These are phyloP conservation scores for Agonopterix subpropinquella DNA, from an alignment of 2,888 invertebrate species.

Conservation along the genomic window DNA sequence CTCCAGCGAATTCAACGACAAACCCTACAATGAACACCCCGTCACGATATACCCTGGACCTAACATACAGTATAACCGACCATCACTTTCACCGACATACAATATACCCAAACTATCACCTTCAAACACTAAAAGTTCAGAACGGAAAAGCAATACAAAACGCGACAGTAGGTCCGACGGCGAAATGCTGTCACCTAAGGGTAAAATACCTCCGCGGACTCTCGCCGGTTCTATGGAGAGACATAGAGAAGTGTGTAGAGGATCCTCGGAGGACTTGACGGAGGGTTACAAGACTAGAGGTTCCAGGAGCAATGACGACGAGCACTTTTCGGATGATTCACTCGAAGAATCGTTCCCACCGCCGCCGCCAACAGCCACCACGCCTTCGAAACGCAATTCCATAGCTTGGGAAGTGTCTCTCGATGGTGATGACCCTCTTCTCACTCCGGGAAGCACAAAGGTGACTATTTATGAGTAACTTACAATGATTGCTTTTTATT, in stretches of 20 bases:
- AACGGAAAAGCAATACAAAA: constrained; percentile 45
- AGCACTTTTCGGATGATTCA: constrained; percentile 89
- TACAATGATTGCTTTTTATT: too few relatives aligned
- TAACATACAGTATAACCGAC: constrained; percentile 54
- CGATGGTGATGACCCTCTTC: constrained; percentile 80
- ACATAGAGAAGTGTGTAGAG: constrained; percentile 86
- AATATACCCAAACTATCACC: constrained; percentile 56
- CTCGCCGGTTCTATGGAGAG: constrained; percentile 83
- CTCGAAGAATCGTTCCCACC: constrained; percentile 85
- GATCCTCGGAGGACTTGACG: constrained; percentile 68
- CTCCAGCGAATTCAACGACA: constrained; percentile 66
- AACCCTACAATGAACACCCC: constrained; percentile 78
- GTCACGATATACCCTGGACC: constrained; percentile 80
- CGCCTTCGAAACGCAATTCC: constrained; percentile 84
- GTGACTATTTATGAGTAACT: constrained; percentile 36
- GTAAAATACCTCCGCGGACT: constrained; percentile 81
- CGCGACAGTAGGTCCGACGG: constrained; percentile 60
- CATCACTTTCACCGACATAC: constrained; percentile 60
- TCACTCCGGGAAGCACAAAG: constrained; percentile 82
- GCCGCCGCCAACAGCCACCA: constrained; percentile 71
- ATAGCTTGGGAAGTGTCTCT: constrained; percentile 93
- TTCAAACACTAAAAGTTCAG: constrained; percentile 52
- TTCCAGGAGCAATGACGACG: constrained; percentile 60
- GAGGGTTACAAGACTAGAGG: constrained; percentile 49
- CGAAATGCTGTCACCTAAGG: constrained; percentile 61